Conservation (phyloP, 2,888 invertebrate species). For the Nudaria mundana region DNA sequence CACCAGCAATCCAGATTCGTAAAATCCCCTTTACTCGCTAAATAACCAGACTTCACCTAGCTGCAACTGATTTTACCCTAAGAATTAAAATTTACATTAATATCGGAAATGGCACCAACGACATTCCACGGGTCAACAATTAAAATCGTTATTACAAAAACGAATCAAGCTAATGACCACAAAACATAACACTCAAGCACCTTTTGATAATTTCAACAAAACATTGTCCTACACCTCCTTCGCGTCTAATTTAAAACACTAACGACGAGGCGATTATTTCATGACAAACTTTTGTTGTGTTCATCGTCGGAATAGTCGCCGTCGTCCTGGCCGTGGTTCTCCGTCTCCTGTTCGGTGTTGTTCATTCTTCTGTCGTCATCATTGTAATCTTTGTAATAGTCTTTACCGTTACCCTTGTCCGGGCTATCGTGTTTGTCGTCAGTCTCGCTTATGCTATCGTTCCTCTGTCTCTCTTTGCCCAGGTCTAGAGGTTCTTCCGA, state of each 20-base stretch:
- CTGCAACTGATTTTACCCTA: slow-evolving; percentile 48
- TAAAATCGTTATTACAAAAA: slow-evolving; percentile 61
- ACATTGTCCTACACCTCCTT: slow-evolving; percentile 52
- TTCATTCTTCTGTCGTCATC: slow-evolving; percentile 54
- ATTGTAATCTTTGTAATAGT: slow-evolving; percentile 60
- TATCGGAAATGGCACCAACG: slow-evolving; percentile 77
- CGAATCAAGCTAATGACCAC: slow-evolving; percentile 67
- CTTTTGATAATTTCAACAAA: slow-evolving; percentile 69
- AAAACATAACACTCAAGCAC: slow-evolving; percentile 78
- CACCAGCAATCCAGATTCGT: slow-evolving; percentile 18
- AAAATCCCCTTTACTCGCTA: slow-evolving; percentile 19
- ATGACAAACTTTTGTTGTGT: slow-evolving; percentile 64
- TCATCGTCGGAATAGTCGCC: slow-evolving; percentile 76
- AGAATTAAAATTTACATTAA: slow-evolving; percentile 64
- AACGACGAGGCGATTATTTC: slow-evolving; percentile 47
- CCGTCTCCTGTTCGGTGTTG: slow-evolving; percentile 53
- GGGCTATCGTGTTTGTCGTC: slow-evolving; percentile 79
- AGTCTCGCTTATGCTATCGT: slow-evolving; percentile 60
- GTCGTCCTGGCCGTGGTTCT: slow-evolving; percentile 65
- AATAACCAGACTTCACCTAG: slow-evolving; percentile 40
- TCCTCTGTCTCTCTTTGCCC: slow-evolving; percentile 74
- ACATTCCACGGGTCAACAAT: slow-evolving; percentile 80
- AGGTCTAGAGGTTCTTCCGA: slow-evolving; percentile 79
- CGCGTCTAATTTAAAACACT: slow-evolving; percentile 44
- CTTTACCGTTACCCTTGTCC: slow-evolving; percentile 67